phyloP scores from a whole-genome alignment of 1,140 invertebrate species.

The Leptonema lineaticorne region DNA sequence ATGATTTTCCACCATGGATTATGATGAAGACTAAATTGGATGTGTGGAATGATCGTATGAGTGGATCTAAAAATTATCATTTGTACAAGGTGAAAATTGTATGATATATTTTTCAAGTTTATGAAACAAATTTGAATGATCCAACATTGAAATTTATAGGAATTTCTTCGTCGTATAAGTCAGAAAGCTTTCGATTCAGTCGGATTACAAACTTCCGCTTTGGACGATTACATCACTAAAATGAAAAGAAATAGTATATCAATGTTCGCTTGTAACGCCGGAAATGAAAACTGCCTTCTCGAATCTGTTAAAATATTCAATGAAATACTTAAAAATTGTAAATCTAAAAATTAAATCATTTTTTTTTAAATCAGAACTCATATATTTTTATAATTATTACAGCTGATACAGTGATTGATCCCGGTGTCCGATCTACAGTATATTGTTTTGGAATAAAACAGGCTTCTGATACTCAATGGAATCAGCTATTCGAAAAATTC shows the following conservation, averaged over 20 bases:
- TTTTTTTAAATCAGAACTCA: too few species aligned
- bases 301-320: background rate
- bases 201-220: slow-evolving; percentile 58
- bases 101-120: too few species aligned
- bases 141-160: slow-evolving; percentile 59
- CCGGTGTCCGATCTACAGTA: background rate
- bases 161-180: slow-evolving; percentile 63
- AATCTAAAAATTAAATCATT: too few species aligned
- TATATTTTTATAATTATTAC: too few species aligned
- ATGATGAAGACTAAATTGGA: too few species aligned
- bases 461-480: slow-evolving; percentile 48
- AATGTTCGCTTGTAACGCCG: slow-evolving; percentile 67
- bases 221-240: slow-evolving; percentile 63
- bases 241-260: slow-evolving; percentile 70
- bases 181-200: slow-evolving; percentile 63
- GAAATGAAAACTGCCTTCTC: slow-evolving; percentile 53
- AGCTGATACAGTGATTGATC: slow-evolving; percentile 42
- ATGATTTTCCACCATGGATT: slow-evolving; percentile 63
- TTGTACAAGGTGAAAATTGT: too few species aligned
- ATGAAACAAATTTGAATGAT: too few species aligned
- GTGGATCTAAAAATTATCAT: too few species aligned
- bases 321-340: background rate
- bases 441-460: slow-evolving; percentile 2
- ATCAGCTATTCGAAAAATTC: background rate
- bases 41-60: too few species aligned